A percentile compares a stretch with the other conserved stretches of the same genome.
Evolutionary conservation across 2,113 vertebrate species (phyloP).

Genomic region (Cairina moschata): DNA sequence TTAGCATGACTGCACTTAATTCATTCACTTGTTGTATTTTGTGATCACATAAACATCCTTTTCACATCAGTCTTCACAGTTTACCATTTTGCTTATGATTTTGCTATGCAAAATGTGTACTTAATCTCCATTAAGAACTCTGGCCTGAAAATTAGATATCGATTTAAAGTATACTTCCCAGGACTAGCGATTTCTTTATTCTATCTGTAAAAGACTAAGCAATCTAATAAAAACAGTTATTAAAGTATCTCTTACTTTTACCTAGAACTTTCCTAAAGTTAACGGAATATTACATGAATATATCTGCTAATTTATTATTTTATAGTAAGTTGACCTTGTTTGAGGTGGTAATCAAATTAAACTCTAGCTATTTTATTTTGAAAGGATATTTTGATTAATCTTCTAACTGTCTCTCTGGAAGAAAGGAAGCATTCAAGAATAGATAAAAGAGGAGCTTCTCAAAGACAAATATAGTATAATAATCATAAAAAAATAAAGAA

Average conservation of each 20-base stretch:
- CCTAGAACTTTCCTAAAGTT: not conserved
- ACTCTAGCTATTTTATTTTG: not conserved
- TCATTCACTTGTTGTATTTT: not conserved
- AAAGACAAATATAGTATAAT: not conserved
- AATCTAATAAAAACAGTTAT: not conserved
- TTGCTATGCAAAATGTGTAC: not conserved
- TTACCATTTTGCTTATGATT: not conserved
- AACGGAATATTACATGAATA: not conserved
- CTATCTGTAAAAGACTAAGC: not conserved
- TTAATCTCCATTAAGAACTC: not conserved
- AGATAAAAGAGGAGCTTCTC: not conserved
- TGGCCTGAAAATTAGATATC: not conserved
- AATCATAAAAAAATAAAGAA: not conserved
- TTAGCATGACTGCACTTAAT: not conserved
- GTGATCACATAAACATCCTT: not conserved
- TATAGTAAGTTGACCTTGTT: not conserved
- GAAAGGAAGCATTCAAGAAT: not conserved
- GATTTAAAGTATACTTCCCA: not conserved
- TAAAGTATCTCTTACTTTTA: not conserved
- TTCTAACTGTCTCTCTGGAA: not conserved
- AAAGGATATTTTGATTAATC: not conserved
- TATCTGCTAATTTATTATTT: not conserved
- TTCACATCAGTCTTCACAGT: not conserved
- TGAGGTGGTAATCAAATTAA: not conserved
- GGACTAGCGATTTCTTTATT: not conserved